These are phyloP conservation scores for Eumaeus atala DNA, from an alignment of 1,140 invertebrate genomes.

Conservation along the genomic window DNA sequence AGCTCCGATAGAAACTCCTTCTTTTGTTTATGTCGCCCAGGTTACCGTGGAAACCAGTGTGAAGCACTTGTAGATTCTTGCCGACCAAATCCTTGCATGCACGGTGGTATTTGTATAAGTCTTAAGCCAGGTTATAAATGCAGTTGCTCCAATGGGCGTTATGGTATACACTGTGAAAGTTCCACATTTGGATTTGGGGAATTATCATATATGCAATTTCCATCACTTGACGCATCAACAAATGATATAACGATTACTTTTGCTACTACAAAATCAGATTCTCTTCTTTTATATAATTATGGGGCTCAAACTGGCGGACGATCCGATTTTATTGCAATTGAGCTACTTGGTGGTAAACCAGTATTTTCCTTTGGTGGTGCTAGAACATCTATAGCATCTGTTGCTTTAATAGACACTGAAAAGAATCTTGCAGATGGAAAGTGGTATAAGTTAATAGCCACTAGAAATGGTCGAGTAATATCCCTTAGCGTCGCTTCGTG, in stretches of 20 bases:
- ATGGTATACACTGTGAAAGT: constrained; percentile 92
- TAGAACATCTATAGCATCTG: constrained; percentile 87
- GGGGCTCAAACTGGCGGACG: constrained; percentile 88
- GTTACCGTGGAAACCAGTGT: constrained; percentile 91
- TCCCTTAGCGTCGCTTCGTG: constrained; percentile 88
- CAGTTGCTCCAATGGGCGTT: constrained; percentile 89
- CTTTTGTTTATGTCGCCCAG: constrained; percentile 92
- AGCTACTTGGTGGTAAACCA: constrained; percentile 87
- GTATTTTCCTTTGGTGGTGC: constrained; percentile 93
- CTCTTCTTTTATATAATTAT: constrained; percentile 92
- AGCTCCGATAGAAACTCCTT: constrained; percentile 89
- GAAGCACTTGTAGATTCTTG: constrained; percentile 90
- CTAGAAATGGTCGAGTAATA: constrained; percentile 89
- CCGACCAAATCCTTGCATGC: constrained; percentile 90
- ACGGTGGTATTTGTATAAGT: constrained; percentile 89
- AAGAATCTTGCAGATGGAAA: constrained; percentile 86
- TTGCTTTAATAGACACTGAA: constrained; percentile 78
- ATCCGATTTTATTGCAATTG: constrained; percentile 94
- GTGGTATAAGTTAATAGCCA: constrained; percentile 94
- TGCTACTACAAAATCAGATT: constrained; percentile 90
- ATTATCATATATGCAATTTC: constrained; percentile 92
- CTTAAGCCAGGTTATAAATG: constrained; percentile 90
- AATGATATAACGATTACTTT: constrained; percentile 94
- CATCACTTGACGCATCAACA: constrained; percentile 86
- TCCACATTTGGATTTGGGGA: constrained; percentile 92